Percentiles rank a stretch among this genome's conserved stretches.
phyloP scores from a whole-genome alignment of 2,113 vertebrate species.

The Halichoeres trimaculatus region DNA sequence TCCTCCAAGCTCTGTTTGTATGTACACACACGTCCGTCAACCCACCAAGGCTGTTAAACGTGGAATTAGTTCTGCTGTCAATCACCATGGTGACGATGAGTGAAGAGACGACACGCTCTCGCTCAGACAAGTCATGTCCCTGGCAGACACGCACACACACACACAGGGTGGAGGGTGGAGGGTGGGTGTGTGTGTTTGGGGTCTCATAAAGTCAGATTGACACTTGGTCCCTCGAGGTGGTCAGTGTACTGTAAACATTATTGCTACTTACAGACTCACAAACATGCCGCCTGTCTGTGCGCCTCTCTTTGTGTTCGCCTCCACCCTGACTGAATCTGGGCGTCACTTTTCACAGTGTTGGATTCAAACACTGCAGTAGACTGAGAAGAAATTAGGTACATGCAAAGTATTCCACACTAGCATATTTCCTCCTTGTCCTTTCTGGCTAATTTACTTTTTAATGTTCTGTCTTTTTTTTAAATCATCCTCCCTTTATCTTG shows the following conservation, averaged over 20 bases:
- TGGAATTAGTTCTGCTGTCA: conserved; percentile 71
- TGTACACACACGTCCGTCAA: conserved; percentile 17
- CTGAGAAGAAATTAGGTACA: conserved; percentile 30
- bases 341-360: conserved; percentile 27
- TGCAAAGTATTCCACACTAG: conserved; percentile 18
- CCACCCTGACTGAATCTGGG: background rate
- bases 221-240: conserved; percentile 48
- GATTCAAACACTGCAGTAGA: conserved; percentile 46
- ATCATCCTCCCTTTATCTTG: background rate
- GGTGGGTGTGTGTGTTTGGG: background rate
- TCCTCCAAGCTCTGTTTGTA: conserved; percentile 22
- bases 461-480: conserved; percentile 19
- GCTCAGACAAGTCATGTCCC: conserved; percentile 34
- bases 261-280: conserved; percentile 11
- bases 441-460: conserved; percentile 30
- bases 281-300: background rate
- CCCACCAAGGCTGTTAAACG: conserved; percentile 44
- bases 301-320: background rate
- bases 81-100: conserved; percentile 52
- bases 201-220: conserved; percentile 47
- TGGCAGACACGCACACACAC: background rate
- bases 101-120: conserved; percentile 28
- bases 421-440: background rate
- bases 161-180: background rate
- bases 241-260: conserved; percentile 49